A percentile compares a stretch with the other conserved stretches of the same genome.
Evolutionary conservation across 2,888 invertebrate genomes (phyloP).

Genomic region (Caenorhabditis virilis): DNA sequence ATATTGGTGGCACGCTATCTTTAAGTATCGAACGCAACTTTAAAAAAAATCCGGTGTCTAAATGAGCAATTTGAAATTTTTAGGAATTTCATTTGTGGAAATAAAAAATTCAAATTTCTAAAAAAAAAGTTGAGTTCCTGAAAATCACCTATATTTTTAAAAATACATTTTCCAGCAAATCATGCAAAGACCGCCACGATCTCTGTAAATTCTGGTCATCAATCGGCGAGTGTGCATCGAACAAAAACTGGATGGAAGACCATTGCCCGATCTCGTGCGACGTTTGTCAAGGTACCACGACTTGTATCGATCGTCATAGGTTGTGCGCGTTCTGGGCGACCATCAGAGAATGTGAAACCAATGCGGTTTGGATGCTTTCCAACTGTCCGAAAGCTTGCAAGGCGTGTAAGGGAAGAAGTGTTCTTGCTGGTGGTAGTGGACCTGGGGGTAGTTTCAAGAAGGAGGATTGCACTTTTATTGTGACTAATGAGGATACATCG

Average conservation of each 20-base stretch:
- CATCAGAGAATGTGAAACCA: constrained; percentile 66
- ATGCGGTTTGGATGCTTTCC: constrained; percentile 68
- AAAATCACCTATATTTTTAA: not conserved
- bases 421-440: constrained; percentile 43
- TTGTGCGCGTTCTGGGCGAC: constrained; percentile 65
- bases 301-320: constrained; percentile 65
- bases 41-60: constrained; percentile 5
- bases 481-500: constrained; percentile 63
- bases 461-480: constrained; percentile 65
- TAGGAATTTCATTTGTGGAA: not conserved
- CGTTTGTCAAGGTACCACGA: constrained; percentile 61
- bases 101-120: not conserved
- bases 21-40: no score
- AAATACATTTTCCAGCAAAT: constrained; percentile 13
- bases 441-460: constrained; percentile 56
- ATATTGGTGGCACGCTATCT: no score
- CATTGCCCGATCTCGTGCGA: constrained; percentile 66
- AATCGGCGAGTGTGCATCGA: constrained; percentile 65
- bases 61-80: not conserved
- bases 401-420: constrained; percentile 62
- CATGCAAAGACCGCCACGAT: constrained; percentile 65
- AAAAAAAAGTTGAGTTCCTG: not conserved
- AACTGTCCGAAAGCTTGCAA: constrained; percentile 66
- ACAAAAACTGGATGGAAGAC: constrained; percentile 66
- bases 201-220: constrained; percentile 68